Evolutionary conservation across 2,888 invertebrate species (phyloP), one percentile per base, ranked within the genome.

Genomic region (Aromia moschata): DNA sequence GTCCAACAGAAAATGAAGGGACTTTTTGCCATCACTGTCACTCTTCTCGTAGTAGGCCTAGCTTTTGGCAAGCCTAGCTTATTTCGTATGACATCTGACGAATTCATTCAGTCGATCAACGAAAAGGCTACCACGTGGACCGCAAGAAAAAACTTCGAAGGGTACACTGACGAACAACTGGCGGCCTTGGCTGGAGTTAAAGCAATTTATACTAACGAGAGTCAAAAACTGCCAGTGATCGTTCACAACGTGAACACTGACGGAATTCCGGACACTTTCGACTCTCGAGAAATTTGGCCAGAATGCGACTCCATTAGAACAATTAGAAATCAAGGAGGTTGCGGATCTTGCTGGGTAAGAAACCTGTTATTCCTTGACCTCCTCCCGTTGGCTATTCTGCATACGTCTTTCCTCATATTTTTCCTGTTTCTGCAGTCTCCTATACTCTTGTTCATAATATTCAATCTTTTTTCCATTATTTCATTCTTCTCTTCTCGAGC

Each of bases 321-420:
- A 80, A 86, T 94, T 51, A 83, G 92, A 64, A 92, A 93, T 78
- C 93, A 94, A 78, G 91, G 91, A 1, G 87, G 89, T 9, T 96
- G 95, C 78, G 95, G 95, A 20, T 94, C 93, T 30, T 96, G 96
- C 81, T 94, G 94, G 94, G 85, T 85, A 77, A 72, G 68, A 1
- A 1, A 15, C 5, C 33, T n/a, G n/a, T n/a, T n/a, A n/a, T n/a
- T n/a, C n/a, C n/a, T n/a, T n/a, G n/a, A n/a, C n/a, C n/a, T n/a
- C n/a, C n/a, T n/a, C n/a, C n/a, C n/a, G n/a, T n/a, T n/a, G n/a
- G n/a, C n/a, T n/a, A n/a, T n/a, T n/a, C n/a, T n/a, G n/a, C n/a
- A n/a, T n/a, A n/a, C n/a, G n/a, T n/a, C n/a, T n/a, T n/a, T n/a
- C n/a, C n/a, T n/a, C n/a, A n/a, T n/a, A n/a, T n/a, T n/a, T n/a